Evolutionary conservation across 2,888 invertebrate species (phyloP).

Genomic region (Parascotia fuliginaria): DNA sequence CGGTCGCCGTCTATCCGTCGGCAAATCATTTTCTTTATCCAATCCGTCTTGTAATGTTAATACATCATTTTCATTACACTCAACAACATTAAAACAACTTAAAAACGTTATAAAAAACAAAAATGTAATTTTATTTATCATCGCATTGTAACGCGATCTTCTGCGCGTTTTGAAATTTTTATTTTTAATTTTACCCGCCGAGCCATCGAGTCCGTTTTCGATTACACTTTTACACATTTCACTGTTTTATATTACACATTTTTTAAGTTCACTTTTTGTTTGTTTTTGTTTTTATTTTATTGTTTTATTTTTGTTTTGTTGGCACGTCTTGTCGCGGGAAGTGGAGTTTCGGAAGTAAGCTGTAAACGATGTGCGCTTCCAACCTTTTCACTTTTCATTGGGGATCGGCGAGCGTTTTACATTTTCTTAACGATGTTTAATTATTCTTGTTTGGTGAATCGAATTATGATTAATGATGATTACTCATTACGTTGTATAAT

Average conservation of each 20-base stretch:
- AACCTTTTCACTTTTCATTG: constrained; percentile 76
- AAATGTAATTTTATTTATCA: constrained; percentile 47
- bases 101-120: constrained; percentile 50
- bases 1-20: constrained; percentile 79
- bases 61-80: constrained; percentile 72
- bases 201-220: constrained; percentile 54
- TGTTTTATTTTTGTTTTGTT: constrained; percentile 36
- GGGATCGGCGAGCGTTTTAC: constrained; percentile 41
- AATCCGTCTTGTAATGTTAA: constrained; percentile 77
- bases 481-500: constrained; percentile 6
- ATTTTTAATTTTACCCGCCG: constrained; percentile 61
- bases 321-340: constrained; percentile 70
- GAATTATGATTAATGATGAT: constrained; percentile 1
- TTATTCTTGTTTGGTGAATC: constrained; percentile 3
- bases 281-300: constrained; percentile 34
- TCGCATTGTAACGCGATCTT: constrained; percentile 48
- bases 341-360: constrained; percentile 74
- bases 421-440: constrained; percentile 39
- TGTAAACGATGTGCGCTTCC: constrained; percentile 49
- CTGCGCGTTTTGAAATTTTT: constrained; percentile 71
- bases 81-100: constrained; percentile 52
- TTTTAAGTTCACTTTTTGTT: constrained; percentile 34
- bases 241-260: constrained; percentile 50
- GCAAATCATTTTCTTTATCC: constrained; percentile 64
- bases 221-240: constrained; percentile 59